A percentile compares a stretch with the other conserved stretches of the same genome.
Evolutionary conservation across 2,797 vertebrate genomes (phyloP).

Genomic region (Otolemur crassicaudatus): DNA sequence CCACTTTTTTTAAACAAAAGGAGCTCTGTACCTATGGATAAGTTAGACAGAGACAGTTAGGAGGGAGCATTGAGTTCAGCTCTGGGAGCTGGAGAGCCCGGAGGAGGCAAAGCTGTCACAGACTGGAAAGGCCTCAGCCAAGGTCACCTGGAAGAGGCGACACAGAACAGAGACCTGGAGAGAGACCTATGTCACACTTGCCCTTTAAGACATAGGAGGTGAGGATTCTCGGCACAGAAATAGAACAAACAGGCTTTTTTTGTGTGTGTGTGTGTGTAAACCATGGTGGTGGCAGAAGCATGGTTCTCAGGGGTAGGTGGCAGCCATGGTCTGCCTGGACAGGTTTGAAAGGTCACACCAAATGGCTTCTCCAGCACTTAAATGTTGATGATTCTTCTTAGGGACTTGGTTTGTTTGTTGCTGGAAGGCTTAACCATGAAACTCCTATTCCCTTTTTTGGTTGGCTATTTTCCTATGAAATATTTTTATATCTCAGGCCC

Average conservation of each 20-base stretch:
- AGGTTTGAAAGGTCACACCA: neutral
- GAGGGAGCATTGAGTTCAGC: neutral
- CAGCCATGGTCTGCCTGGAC: neutral
- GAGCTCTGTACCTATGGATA: neutral
- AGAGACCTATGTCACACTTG: fast-evolving
- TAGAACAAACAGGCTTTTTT: fast-evolving
- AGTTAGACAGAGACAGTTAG: neutral
- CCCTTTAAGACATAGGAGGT: neutral
- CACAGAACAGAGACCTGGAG: neutral
- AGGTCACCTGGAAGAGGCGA: neutral
- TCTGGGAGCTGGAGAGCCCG: neutral
- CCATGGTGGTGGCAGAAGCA: neutral
- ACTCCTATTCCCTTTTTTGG: neutral
- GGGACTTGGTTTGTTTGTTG: neutral
- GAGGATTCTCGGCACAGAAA: fast-evolving
- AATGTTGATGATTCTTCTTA: neutral
- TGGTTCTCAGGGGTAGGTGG: fast-evolving
- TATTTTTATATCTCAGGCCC: too few species aligned
- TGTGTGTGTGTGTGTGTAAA: neutral
- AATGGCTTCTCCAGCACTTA: fast-evolving
- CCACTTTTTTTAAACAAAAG: neutral
- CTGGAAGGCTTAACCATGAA: too few species aligned
- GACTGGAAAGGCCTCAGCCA: neutral
- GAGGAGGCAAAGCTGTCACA: neutral
- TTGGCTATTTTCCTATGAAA: neutral